Evolutionary conservation across 1,140 invertebrate species (phyloP).

Genomic region (Popillia japonica): DNA sequence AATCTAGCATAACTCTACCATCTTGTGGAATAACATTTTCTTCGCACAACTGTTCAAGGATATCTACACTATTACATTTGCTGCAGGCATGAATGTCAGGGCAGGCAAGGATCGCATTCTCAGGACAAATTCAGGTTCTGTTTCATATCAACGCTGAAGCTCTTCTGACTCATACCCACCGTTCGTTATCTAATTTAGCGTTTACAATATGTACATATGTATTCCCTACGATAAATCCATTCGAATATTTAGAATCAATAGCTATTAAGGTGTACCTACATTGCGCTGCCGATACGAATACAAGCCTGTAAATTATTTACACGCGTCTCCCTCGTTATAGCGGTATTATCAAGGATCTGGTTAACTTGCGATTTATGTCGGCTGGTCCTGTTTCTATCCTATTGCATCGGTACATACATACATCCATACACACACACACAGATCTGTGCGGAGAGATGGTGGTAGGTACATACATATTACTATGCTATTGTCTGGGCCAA

Average conservation of each 20-base stretch:
- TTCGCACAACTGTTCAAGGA: too few relatives aligned
- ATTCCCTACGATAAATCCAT: not conserved
- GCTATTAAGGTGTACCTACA: not conserved
- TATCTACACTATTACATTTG: too few relatives aligned
- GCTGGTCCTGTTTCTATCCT: not conserved
- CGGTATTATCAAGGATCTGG: not conserved
- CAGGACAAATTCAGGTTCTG: too few relatives aligned
- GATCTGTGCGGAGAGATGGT: not conserved
- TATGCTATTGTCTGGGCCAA: not conserved
- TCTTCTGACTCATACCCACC: too few relatives aligned
- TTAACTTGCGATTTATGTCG: slow-evolving; percentile 10
- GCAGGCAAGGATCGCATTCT: too few relatives aligned
- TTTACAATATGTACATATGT: not conserved
- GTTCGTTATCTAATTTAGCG: too few relatives aligned
- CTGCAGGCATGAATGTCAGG: too few relatives aligned
- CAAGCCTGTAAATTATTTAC: not conserved
- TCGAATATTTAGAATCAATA: not conserved
- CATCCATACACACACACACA: not conserved
- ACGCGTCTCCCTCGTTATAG: not conserved
- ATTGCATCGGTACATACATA: not conserved
- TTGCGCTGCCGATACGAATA: too few relatives aligned
- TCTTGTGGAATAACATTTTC: too few relatives aligned
- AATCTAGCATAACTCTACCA: too few relatives aligned
- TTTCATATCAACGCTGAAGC: too few relatives aligned
- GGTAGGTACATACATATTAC: too few relatives aligned